Percentiles rank a stretch among this genome's conserved stretches.
Evolutionary conservation across 2,113 vertebrate species (phyloP).

Genomic region (Poeciliopsis occidentalis): DNA sequence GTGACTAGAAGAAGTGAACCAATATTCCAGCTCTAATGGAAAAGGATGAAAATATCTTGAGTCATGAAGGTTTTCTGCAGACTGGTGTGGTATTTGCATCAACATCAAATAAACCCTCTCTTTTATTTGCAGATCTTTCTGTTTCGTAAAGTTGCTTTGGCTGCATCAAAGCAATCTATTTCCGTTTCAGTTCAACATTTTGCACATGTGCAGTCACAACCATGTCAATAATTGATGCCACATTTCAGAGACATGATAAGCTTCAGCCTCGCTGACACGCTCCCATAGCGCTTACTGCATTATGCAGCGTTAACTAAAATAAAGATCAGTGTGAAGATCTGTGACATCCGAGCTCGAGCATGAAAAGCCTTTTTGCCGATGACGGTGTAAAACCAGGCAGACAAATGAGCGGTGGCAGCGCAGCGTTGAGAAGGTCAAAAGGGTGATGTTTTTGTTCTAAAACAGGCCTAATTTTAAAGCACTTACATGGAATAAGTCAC

Average conservation of each 20-base stretch:
- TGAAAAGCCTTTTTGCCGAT: slow-evolving; percentile 13
- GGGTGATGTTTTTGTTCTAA: neutral
- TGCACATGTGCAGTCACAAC: slow-evolving; percentile 42
- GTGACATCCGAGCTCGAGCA: slow-evolving; percentile 18
- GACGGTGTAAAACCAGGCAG: slow-evolving; percentile 11
- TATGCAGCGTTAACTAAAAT: slow-evolving; percentile 41
- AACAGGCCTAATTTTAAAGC: slow-evolving; percentile 6
- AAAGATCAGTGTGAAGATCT: slow-evolving; percentile 24
- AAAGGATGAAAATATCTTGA: slow-evolving; percentile 19
- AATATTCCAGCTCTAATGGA: slow-evolving; percentile 9
- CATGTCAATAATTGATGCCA: slow-evolving; percentile 52
- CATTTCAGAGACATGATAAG: slow-evolving; percentile 32
- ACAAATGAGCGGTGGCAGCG: neutral
- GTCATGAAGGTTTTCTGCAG: slow-evolving; percentile 10
- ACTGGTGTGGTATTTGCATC: slow-evolving; percentile 25
- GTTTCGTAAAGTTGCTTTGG: slow-evolving; percentile 9
- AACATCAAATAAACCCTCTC: neutral
- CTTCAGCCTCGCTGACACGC: slow-evolving; percentile 14
- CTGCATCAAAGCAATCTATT: slow-evolving; percentile 35
- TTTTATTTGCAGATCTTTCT: slow-evolving; percentile 14
- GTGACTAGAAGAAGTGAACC: slow-evolving; percentile 5
- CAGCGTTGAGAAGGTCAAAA: neutral
- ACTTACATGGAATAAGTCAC: slow-evolving; percentile 5
- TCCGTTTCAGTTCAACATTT: slow-evolving; percentile 37
- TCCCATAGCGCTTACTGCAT: slow-evolving; percentile 28